Evolutionary conservation across 2,797 vertebrate species (phyloP).

Genomic region (Natrix natrix): DNA sequence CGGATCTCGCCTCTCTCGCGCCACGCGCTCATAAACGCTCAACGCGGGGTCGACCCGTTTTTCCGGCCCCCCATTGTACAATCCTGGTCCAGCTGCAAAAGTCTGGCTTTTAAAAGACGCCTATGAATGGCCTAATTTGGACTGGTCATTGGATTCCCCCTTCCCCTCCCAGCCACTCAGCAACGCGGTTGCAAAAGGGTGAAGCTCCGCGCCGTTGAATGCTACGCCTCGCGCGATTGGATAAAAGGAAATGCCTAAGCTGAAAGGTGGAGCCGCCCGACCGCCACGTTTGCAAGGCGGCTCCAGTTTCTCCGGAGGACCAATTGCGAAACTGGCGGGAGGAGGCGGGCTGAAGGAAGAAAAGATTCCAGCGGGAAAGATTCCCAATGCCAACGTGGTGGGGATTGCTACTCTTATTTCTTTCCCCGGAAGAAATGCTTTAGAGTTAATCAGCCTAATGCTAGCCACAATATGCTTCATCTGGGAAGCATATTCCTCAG

Average conservation of each 20-base stretch:
- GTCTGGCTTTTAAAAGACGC: neutral
- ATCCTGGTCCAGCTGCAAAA: neutral
- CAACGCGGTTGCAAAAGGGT: neutral
- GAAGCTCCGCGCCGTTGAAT: neutral
- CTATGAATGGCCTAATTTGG: constrained; percentile 8
- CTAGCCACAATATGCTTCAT: neutral
- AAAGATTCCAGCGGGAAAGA: neutral
- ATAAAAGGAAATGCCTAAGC: neutral
- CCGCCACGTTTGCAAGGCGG: constrained; percentile 64
- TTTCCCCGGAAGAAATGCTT: neutral
- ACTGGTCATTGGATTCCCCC: neutral
- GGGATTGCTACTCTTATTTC: neutral
- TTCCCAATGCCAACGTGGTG: neutral
- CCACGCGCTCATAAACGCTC: neutral
- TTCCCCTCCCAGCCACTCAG: neutral
- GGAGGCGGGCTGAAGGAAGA: neutral
- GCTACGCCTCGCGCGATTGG: neutral
- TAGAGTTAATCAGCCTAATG: neutral
- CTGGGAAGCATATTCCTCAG: neutral
- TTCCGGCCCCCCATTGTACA: neutral
- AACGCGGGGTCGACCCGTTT: neutral
- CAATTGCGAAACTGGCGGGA: neutral
- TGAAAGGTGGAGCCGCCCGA: constrained; percentile 29
- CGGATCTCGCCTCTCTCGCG: neutral
- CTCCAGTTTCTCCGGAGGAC: neutral